Conservation (phyloP, 30 jellyfish, hydroid and myxozoan species). For the Sanderia malayensis region DNA sequence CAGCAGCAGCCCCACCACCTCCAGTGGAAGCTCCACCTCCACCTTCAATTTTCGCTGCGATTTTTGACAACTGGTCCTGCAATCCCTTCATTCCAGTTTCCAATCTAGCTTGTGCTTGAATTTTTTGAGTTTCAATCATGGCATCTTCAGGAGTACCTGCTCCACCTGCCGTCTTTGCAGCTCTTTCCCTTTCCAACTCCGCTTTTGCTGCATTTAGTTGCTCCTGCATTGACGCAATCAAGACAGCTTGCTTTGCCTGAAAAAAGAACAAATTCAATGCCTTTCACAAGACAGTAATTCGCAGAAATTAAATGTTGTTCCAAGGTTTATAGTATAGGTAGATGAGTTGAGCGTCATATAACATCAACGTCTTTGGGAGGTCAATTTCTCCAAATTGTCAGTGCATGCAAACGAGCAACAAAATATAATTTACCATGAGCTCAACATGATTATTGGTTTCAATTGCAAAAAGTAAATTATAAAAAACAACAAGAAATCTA, state of each 20-base stretch:
- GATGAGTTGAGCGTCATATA: too few relatives aligned
- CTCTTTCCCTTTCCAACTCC: conserved; percentile 55
- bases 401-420: too few relatives aligned
- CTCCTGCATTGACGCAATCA: conserved; percentile 39
- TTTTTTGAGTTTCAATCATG: conserved; percentile 66
- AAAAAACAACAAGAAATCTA: too few relatives aligned
- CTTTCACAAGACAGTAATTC: too few relatives aligned
- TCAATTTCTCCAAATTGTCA: too few relatives aligned
- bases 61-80: conserved; percentile 45
- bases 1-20: conserved; percentile 53
- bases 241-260: conserved; percentile 49
- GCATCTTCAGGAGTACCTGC: conserved; percentile 52
- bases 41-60: conserved; percentile 56
- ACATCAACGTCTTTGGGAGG: too few relatives aligned
- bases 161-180: conserved; percentile 54
- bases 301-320: neutral
- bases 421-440: too few relatives aligned
- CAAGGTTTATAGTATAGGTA: too few relatives aligned
- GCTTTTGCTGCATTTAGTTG: conserved; percentile 55
- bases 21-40: conserved; percentile 45
- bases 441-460: too few relatives aligned
- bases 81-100: conserved; percentile 69
- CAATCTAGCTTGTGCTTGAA: conserved; percentile 63
- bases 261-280: too few relatives aligned
- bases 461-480: too few relatives aligned